Conservation (phyloP, 2,888 invertebrate genomes). For the Eurois occulta region DNA sequence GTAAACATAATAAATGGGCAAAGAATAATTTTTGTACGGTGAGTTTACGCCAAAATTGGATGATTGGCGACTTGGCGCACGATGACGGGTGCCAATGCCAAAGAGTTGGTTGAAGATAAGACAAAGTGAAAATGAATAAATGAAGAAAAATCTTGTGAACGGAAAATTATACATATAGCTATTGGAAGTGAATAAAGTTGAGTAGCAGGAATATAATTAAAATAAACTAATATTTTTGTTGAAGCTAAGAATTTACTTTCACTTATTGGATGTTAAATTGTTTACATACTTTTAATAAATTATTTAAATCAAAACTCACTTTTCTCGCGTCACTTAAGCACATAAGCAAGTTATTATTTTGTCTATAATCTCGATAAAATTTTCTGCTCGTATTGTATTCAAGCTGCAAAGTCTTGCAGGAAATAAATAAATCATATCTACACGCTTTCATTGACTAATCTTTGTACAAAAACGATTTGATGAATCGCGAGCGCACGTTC, state of each 20-base stretch:
- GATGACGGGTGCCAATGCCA: conserved; percentile 61
- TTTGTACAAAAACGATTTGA: conserved; percentile 82
- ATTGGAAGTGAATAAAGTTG: neutral
- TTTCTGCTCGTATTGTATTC: neutral
- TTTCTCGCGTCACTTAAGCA: neutral
- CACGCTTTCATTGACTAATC: conserved; percentile 65
- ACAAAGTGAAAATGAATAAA: neutral
- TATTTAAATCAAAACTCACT: neutral
- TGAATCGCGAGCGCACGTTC: conserved; percentile 84
- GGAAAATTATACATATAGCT: neutral
- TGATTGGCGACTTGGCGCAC: conserved; percentile 78
- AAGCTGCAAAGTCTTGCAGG: neutral
- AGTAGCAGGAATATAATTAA: too few relatives aligned
- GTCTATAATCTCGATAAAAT: neutral
- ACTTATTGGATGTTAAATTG: neutral
- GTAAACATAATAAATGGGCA: conserved; percentile 81
- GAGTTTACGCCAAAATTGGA: conserved; percentile 81
- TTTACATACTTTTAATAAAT: neutral
- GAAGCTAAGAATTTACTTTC: neutral
- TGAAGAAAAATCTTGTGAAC: neutral
- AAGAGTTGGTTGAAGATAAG: conserved; percentile 63
- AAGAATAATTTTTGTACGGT: conserved; percentile 76
- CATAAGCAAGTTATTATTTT: neutral
- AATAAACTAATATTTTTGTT: neutral
- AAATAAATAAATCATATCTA: conserved; percentile 54